phyloP scores from a whole-genome alignment of 2,797 vertebrate species.

The Ammospiza maritima region DNA sequence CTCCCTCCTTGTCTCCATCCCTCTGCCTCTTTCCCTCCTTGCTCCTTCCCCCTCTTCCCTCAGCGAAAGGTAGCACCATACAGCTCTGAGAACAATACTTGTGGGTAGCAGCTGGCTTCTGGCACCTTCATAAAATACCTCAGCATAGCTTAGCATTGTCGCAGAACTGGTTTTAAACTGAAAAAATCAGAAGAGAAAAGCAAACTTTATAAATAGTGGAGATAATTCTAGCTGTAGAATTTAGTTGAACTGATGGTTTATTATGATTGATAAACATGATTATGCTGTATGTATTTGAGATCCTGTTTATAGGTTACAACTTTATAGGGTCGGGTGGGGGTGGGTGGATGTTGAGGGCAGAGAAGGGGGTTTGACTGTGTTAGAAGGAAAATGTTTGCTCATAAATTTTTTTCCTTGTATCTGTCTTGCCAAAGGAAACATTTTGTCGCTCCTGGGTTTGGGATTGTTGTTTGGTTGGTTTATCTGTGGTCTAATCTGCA shows the following conservation, averaged over 20 bases:
- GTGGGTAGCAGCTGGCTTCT: slow-evolving; percentile 76
- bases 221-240: slow-evolving; percentile 86
- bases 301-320: slow-evolving; percentile 80
- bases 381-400: slow-evolving; percentile 78
- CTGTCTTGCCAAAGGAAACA: slow-evolving; percentile 94
- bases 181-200: slow-evolving; percentile 81
- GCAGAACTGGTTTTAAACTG: slow-evolving; percentile 85
- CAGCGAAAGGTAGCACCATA: slow-evolving; percentile 67
- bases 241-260: slow-evolving; percentile 84
- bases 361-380: slow-evolving; percentile 84
- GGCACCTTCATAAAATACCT: slow-evolving; percentile 91
- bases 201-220: slow-evolving; percentile 84
- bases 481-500: slow-evolving; percentile 75
- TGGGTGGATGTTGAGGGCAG: slow-evolving; percentile 53
- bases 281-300: slow-evolving; percentile 79
- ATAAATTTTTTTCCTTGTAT: slow-evolving; percentile 82
- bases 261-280: slow-evolving; percentile 76
- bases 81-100: slow-evolving; percentile 72
- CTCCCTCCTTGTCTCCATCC: background rate
- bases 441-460: slow-evolving; percentile 83
- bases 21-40: background rate
- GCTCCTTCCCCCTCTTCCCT: background rate
- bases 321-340: slow-evolving; percentile 84
- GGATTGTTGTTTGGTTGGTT: slow-evolving; percentile 75
- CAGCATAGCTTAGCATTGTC: slow-evolving; percentile 89